Evolutionary conservation across 1,140 invertebrate genomes (phyloP).

Genomic region (Drosophila grimshawi): DNA sequence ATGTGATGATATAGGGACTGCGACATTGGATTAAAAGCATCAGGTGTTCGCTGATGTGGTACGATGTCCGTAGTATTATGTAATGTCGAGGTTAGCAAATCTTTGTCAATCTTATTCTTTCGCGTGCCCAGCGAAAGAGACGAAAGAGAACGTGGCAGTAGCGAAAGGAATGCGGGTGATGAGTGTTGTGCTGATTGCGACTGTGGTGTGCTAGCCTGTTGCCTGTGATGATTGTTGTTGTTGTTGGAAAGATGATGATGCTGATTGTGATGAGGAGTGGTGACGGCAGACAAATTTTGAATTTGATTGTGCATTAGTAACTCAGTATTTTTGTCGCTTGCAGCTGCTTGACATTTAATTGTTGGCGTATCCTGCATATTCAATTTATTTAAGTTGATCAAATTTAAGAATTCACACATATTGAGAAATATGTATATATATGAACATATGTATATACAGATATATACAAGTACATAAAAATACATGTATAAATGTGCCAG

Average conservation of each 20-base stretch:
- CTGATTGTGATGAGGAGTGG: conserved; percentile 64
- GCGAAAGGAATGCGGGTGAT: conserved; percentile 85
- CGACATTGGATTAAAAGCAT: conserved; percentile 62
- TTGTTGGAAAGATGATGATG: conserved; percentile 72
- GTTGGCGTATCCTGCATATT: conserved; percentile 71
- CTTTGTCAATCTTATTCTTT: conserved; percentile 83
- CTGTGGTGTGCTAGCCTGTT: conserved; percentile 64
- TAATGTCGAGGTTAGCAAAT: conserved; percentile 64
- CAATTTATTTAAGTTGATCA: conserved; percentile 31
- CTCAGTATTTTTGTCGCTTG: conserved; percentile 72
- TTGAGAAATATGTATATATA: conserved; percentile 6
- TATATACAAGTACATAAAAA: conserved; percentile 6
- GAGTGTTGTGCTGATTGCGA: conserved; percentile 59
- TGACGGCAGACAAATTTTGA: conserved; percentile 72
- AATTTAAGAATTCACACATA: conserved; percentile 1
- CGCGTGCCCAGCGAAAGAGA: conserved; percentile 84
- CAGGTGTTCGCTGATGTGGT: conserved; percentile 52
- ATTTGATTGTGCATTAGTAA: conserved; percentile 82
- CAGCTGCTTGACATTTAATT: conserved; percentile 69
- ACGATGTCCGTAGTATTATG: conserved; percentile 73
- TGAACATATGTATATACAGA: neutral
- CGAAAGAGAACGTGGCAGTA: conserved; percentile 86
- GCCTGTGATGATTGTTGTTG: conserved; percentile 67
- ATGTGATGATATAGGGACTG: conserved; percentile 74
- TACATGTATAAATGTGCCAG: neutral